A percentile compares a stretch with the other conserved stretches of the same genome.
These are phyloP conservation scores for Danio jaintianensis DNA, from an alignment of 2,797 vertebrate species.

Conservation along the genomic window DNA sequence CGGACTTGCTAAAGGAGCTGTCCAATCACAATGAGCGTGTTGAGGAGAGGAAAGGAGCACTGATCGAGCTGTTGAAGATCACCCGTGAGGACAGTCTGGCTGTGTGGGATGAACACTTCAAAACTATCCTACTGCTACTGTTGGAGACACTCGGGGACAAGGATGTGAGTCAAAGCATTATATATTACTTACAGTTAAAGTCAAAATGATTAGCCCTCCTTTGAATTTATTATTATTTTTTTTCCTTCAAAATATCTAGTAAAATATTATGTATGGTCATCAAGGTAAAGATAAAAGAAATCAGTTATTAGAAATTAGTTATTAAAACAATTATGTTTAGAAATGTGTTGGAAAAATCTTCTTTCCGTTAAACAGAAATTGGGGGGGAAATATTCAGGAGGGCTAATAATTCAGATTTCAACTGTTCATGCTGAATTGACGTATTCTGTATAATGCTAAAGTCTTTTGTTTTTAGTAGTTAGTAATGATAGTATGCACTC, in stretches of 20 bases:
- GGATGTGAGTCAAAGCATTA: slow-evolving; percentile 78
- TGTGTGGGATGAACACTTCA: slow-evolving; percentile 99
- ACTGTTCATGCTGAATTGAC: background rate
- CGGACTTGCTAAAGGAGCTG: slow-evolving; percentile 95
- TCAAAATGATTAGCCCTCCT: too few relatives aligned
- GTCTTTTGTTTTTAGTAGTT: background rate
- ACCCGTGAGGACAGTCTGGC: slow-evolving; percentile 92
- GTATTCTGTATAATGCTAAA: background rate
- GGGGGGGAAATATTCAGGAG: too few relatives aligned
- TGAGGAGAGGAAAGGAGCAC: slow-evolving; percentile 92
- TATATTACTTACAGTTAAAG: background rate
- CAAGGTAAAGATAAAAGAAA: too few relatives aligned
- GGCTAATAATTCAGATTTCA: too few relatives aligned
- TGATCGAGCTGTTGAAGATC: slow-evolving; percentile 95
- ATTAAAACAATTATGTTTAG: too few relatives aligned
- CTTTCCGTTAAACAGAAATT: too few relatives aligned
- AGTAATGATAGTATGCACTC: background rate
- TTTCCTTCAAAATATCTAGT: too few relatives aligned
- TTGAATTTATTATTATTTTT: too few relatives aligned
- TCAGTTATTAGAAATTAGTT: too few relatives aligned
- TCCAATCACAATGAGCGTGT: slow-evolving; percentile 97
- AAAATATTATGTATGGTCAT: too few relatives aligned
- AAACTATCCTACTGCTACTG: slow-evolving; percentile 94
- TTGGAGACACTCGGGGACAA: slow-evolving; percentile 98
- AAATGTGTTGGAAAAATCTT: too few relatives aligned